Evolutionary conservation across 1,140 invertebrate species (phyloP).

Genomic region (Brachionus calyciflorus): DNA sequence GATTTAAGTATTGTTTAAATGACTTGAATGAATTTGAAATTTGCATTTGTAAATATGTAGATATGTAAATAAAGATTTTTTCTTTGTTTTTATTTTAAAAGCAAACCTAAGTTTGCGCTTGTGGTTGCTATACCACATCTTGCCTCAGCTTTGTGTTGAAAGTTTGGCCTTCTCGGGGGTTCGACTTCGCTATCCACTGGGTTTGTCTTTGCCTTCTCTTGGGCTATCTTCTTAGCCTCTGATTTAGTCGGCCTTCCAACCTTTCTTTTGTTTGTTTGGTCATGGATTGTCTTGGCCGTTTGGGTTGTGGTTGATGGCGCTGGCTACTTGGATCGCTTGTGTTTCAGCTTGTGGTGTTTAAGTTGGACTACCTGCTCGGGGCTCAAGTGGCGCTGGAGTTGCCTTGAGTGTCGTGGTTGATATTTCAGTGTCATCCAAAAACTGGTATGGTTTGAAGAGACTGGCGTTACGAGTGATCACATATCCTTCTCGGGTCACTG

Average conservation of each 20-base stretch:
- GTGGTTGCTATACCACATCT: constrained; percentile 30
- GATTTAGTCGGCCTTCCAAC: not conserved
- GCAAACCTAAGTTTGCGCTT: constrained; percentile 2
- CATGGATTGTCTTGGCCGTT: not conserved
- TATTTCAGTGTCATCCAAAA: not conserved
- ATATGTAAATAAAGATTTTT: no score
- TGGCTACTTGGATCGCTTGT: no score
- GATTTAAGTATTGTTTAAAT: no score
- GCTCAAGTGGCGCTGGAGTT: not conserved
- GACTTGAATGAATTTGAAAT: no score
- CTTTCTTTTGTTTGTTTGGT: constrained; percentile 7
- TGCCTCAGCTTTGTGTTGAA: not conserved
- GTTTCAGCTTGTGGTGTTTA: no score
- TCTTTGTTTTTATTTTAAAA: not conserved
- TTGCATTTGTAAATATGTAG: no score
- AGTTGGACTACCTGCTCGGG: no score
- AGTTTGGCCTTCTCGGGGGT: not conserved
- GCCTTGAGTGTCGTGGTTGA: not conserved
- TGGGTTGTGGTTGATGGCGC: not conserved
- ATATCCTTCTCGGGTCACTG: no score
- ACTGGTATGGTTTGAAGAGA: not conserved
- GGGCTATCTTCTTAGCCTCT: no score
- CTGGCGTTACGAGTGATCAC: not conserved
- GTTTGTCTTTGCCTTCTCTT: not conserved
- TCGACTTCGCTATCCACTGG: not conserved